Evolutionary conservation across 2,888 invertebrate species (phyloP), one percentile per base, ranked within the genome.

Genomic region (Synanthedon myopaeformis): DNA sequence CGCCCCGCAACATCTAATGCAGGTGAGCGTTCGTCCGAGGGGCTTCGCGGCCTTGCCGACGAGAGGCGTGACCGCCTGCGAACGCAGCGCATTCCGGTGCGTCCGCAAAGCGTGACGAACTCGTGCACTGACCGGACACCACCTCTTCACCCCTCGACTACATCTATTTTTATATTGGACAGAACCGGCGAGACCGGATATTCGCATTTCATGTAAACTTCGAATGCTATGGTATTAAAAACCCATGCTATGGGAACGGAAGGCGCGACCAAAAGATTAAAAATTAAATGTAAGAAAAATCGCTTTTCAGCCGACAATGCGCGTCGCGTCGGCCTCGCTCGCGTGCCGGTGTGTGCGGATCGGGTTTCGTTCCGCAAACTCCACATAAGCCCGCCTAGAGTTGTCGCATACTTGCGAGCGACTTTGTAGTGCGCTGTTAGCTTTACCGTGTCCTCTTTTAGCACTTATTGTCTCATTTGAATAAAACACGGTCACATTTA

Each of bases 321-420:
- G 59, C 55, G 58, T 59, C 71, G 69, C 62, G 64, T 13, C 67
- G 82, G 72, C 82, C 83, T 82, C 79, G 82, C 73, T 72, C 72
- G 76, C 79, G 69, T 75, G 77, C 72, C 75, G 67, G 73, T 74
- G 71, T 76, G 70, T 69, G 74, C 71, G 68, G 80, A 81, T 85
- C 81, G 75, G 70, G 79, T 84, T 82, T 79, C 85, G 76, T 86
- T 86, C 86, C 85, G 86, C 83, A 85, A 84, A 80, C 73, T 78
- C 76, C 68, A 84, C 80, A 84, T 83, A 79, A 70, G 81, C 80
- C 76, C 63, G 65, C 64, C 66, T 61, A 69, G 67, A 66, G 66
- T 65, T 65, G 61, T 63, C 73, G 72, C 79, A 76, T 76, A 76
- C 72, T 74, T 73, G 69, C 68, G 71, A 61, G 67, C 72, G 72